phyloP scores from a whole-genome alignment of 1,140 invertebrate species.

The Zophobas atratus region DNA sequence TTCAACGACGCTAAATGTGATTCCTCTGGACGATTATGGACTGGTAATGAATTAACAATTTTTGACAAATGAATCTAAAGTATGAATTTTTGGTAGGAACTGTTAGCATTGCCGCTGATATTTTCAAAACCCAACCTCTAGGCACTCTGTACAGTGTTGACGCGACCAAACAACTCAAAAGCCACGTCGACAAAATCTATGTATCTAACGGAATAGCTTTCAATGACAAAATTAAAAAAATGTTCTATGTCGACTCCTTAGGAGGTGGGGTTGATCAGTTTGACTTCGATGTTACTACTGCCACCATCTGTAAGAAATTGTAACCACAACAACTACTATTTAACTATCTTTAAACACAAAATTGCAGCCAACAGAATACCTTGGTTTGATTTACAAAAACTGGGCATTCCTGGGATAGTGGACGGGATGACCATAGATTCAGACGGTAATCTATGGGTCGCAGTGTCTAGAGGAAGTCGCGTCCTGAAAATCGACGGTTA shows the following conservation, averaged over 20 bases:
- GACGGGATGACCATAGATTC: constrained; percentile 81
- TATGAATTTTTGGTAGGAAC: constrained; percentile 33
- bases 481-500: constrained; percentile 62
- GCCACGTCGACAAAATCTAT: constrained; percentile 69
- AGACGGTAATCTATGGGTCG: constrained; percentile 75
- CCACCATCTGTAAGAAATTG: constrained; percentile 64
- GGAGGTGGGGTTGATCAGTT: constrained; percentile 78
- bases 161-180: constrained; percentile 51
- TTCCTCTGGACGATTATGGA: constrained; percentile 80
- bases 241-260: constrained; percentile 84
- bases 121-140: constrained; percentile 46
- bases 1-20: constrained; percentile 92
- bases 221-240: constrained; percentile 76
- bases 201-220: constrained; percentile 88
- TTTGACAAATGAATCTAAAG: not conserved
- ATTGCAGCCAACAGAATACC: constrained; percentile 54
- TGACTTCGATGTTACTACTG: constrained; percentile 80
- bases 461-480: constrained; percentile 53
- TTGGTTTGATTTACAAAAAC: constrained; percentile 54
- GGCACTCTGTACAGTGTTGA: constrained; percentile 56
- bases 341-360: not conserved
- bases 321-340: not conserved
- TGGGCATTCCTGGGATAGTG: constrained; percentile 67
- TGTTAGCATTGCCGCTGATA: constrained; percentile 50
- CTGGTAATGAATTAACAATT: constrained; percentile 45